Conservation (phyloP, 2,113 vertebrate genomes). For the Tragulus kanchil region DNA sequence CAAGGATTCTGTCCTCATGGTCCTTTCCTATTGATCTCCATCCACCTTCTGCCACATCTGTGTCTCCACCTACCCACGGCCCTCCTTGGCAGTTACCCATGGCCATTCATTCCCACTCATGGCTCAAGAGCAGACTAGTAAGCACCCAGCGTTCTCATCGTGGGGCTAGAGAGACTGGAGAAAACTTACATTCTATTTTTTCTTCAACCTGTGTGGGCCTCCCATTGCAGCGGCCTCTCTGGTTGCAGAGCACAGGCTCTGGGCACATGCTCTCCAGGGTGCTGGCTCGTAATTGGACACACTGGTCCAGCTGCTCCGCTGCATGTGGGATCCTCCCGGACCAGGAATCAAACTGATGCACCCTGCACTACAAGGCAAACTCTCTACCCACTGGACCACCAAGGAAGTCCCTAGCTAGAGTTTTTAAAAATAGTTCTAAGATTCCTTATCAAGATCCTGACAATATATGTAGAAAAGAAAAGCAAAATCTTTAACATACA, state of each 20-base stretch:
- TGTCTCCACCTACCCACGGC: background rate
- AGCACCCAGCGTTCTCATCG: background rate
- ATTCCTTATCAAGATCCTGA: background rate
- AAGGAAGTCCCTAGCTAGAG: too few relatives aligned
- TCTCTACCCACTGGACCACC: too few relatives aligned
- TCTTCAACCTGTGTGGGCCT: too few relatives aligned
- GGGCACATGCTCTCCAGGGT: too few relatives aligned
- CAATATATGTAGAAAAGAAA: background rate
- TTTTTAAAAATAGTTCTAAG: background rate
- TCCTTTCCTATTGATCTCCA: background rate
- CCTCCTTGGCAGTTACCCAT: background rate
- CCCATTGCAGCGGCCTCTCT: too few relatives aligned
- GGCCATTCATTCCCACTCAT: background rate
- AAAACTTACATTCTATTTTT: slow-evolving; percentile 7
- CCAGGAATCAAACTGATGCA: too few relatives aligned
- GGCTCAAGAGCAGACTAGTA: background rate
- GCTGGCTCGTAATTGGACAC: too few relatives aligned
- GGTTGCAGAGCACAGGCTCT: too few relatives aligned
- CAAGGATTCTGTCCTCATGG: accelerated
- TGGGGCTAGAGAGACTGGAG: background rate
- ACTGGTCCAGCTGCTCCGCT: too few relatives aligned
- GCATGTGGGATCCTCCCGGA: too few relatives aligned
- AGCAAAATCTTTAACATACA: background rate
- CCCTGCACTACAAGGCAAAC: too few relatives aligned
- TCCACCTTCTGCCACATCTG: background rate